Base-by-base conservation (phyloP, 2,797 vertebrate genomes). In the Orientallactaga sibirica region DNA sequence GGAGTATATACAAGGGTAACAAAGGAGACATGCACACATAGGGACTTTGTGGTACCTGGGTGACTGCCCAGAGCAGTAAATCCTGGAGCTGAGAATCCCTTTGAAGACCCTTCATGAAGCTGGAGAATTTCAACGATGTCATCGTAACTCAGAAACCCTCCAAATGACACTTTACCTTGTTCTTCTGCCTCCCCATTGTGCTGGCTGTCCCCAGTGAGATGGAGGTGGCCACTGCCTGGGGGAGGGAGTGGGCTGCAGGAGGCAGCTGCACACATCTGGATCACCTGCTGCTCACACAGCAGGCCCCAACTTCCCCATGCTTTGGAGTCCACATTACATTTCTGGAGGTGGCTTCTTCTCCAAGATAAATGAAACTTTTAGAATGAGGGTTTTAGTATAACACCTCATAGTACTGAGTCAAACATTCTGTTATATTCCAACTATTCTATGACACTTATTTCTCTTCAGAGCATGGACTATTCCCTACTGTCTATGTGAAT, bases 1-100 rank as follows among this genome's bases (percentile, higher is more conserved):
- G 92, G 93, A 95, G 88, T 76, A 19, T 62, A 74, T 74, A 86
- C 92, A 96, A 0, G 92, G 83, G 87, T 96, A 91, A 97, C 96
- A 97, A 96, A 97, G 88, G 92, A 94, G 92, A 96, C 0, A 8
- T 73, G 82, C 48, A 82, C 90, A 95, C 94, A 86, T 79, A 87
- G 95, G 82, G 67, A 92, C 91, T 97, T 95, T 96, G 92, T 96
- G 94, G 95, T 97, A 96, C 87, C 95, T 95, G 97, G 96, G 95
- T 29, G 9, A 64, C 33, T 94, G 92, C 94, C 95, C 95, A 93
- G 92, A 95, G 84, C 90, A 95, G 90, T 95, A 95, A 96, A 95
- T 96, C 43, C 95, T 95, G 80, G 68, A 92, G 37, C 1, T 2
- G 25, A 41, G 71, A 95, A 85, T 96, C 61, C 25, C 3, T 97